Percentiles rank a stretch among this genome's conserved stretches.
These are phyloP conservation scores for Microchrysa polita DNA, from an alignment of 2,888 invertebrate genomes.

Conservation along the genomic window DNA sequence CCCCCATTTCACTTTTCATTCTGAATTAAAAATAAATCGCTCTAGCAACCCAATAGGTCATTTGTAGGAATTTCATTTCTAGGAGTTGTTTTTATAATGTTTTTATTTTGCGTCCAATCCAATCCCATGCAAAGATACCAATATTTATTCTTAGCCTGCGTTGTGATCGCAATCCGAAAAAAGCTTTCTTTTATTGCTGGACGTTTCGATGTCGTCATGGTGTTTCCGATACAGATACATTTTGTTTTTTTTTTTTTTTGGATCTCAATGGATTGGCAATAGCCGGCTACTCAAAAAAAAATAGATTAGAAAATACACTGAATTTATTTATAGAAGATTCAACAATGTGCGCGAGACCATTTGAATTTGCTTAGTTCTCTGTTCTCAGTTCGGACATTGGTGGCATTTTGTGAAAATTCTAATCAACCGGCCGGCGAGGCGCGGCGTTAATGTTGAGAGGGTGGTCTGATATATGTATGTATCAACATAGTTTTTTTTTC, in stretches of 20 bases:
- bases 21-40: conserved; percentile 8
- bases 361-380: no score
- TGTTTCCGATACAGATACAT: background rate
- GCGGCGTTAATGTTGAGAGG: background rate
- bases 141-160: no score
- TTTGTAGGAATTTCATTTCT: background rate
- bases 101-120: background rate
- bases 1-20: background rate
- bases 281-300: background rate
- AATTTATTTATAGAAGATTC: background rate
- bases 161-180: no score
- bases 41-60: background rate
- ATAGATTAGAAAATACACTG: background rate
- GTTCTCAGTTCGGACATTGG: no score
- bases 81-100: background rate
- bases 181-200: background rate
- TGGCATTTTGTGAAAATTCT: no score
- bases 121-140: no score
- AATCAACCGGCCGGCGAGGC: no score
- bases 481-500: no score
- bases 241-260: no score
- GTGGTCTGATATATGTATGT: background rate
- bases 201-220: background rate
- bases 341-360: background rate
- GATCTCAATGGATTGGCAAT: background rate